Evolutionary conservation across 2,888 invertebrate species (phyloP), one percentile per base, ranked within the genome.

Genomic region (Tachina lurida): DNA sequence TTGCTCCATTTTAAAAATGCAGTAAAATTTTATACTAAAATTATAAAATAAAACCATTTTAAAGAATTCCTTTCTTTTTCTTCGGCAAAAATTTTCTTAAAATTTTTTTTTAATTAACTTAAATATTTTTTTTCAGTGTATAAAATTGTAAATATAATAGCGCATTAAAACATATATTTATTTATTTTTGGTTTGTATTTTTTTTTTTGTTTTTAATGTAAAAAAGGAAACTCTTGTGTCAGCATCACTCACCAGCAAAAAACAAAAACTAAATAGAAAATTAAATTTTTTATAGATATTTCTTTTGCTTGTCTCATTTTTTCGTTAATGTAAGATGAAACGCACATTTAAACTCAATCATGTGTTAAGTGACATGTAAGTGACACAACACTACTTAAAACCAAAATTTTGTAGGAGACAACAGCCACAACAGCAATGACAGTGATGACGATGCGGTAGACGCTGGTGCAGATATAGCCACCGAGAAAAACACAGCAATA

Each of bases 341-440:
- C 75, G 82, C 54, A 77, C 78, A 75, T 79, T 84, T 78, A 75
- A 84, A 86, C 67, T 90, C 90, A 91, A 91, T 91, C 91, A 91
- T 90, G 90, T 90, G 89, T 89, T 84, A 90, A 87, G 89, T 88
- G 91, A 90, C 90, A 88, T 89, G 89, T 86, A 89, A 90, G 88
- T 89, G 91, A 90, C 90, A 90, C 84, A 83, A 86, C 67, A 78
- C 79, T 83, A 45, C 43, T 75, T 71, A 45, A 79, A 76, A 5
- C 31, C 5, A 31, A 71, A 56, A 56, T 79, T 10, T 65, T 73
- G 56, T n/a, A 56, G 79, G 63, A 65, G 65, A 85, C 65, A 65
- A 41, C 65, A 65, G 49, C 73, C 67, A 73, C 56, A 78, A 52
- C 9, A 45, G 60, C 31, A 58, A 65, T 8, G 43, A 54, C 63